Evolutionary conservation across 2,113 vertebrate species (phyloP), one percentile per base, ranked within the genome.

Genomic region (Bambusicola thoracicus): DNA sequence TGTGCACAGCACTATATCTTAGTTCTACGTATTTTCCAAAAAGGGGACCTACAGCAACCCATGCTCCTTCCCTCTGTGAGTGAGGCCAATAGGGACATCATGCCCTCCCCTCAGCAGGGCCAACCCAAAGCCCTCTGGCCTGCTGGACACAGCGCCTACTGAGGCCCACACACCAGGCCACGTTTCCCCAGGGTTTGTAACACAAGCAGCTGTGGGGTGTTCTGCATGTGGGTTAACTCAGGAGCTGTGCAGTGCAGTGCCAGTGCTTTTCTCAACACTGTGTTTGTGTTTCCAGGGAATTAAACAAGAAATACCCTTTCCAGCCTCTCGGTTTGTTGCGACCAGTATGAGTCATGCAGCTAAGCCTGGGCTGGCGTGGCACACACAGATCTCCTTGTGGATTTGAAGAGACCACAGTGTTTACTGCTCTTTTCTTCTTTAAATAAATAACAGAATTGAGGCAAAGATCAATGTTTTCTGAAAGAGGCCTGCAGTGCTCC

Each of bases 31-130:
- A 3, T 70, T 83, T 77, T 67, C 59, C 21, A 34, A 11, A 41
- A 38, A 18, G 13, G 25, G 30, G 15, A 66, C 6, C 16, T 32
- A 6, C 1, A 18, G 20, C 38, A 78, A 18, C 55, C 55, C 16
- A 27, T 27, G 24, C 48, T 38, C 30, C 53, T 32, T 56, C 55
- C 16, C 18, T 19, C 30, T n/a, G 4, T n/a, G 62, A 17, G 20
- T 2, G 5, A 85, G 34, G 59, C 4, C 0, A 0, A 36, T 67
- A 46, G 48, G 72, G 58, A 48, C 0, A 1, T 46, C 44, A 18
- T 7, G 27, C 8, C 41, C 40, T 77, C 51, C 24, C 6, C 25
- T 27, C n/a, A 69, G 32, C 22, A 70, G 17, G 27, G 32, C 34
- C 75, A 21, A 9, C 24, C 17, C 27, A 3, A 88, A 80, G 44